Percentiles rank a stretch among this genome's conserved stretches.
phyloP scores from a whole-genome alignment of 2,797 vertebrate species.

The Gadopsis marmoratus region DNA sequence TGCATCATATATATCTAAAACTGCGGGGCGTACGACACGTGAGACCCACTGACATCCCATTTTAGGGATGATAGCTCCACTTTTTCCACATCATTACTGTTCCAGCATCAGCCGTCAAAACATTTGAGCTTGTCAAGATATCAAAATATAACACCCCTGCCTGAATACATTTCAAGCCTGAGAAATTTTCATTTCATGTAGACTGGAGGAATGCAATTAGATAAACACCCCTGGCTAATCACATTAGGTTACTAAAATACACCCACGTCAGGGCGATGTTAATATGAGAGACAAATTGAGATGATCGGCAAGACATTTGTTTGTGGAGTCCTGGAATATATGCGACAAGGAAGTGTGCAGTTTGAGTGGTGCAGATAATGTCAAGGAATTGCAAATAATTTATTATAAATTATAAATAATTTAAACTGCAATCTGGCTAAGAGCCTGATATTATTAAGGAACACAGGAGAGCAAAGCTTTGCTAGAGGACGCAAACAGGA shows the following conservation, averaged over 20 bases:
- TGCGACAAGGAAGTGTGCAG: slow-evolving; percentile 41
- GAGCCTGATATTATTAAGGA: background rate
- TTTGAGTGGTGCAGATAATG: slow-evolving; percentile 32
- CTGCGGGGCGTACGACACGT: slow-evolving; percentile 1
- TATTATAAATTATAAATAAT: slow-evolving; percentile 60
- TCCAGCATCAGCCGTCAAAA: slow-evolving; percentile 52
- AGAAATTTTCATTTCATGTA: slow-evolving; percentile 64
- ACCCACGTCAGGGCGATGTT: slow-evolving; percentile 54
- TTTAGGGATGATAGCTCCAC: slow-evolving; percentile 41
- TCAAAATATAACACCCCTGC: slow-evolving; percentile 43
- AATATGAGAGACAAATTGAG: slow-evolving; percentile 66
- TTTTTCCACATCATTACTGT: slow-evolving; percentile 64
- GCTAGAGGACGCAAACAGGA: slow-evolving; percentile 1
- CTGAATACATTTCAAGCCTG: slow-evolving; percentile 69
- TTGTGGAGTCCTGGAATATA: slow-evolving; percentile 35
- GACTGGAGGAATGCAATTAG: slow-evolving; percentile 67
- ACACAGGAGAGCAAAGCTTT: background rate
- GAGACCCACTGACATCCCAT: slow-evolving; percentile 45
- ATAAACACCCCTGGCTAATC: slow-evolving; percentile 71
- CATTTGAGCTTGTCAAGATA: slow-evolving; percentile 61
- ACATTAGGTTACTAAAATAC: slow-evolving; percentile 50
- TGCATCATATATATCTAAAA: slow-evolving; percentile 26
- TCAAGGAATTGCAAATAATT: slow-evolving; percentile 33
- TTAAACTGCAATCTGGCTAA: slow-evolving; percentile 50
- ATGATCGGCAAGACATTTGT: slow-evolving; percentile 65